Evolutionary conservation across 2,797 vertebrate genomes (phyloP).

Genomic region (Liasis olivaceus): DNA sequence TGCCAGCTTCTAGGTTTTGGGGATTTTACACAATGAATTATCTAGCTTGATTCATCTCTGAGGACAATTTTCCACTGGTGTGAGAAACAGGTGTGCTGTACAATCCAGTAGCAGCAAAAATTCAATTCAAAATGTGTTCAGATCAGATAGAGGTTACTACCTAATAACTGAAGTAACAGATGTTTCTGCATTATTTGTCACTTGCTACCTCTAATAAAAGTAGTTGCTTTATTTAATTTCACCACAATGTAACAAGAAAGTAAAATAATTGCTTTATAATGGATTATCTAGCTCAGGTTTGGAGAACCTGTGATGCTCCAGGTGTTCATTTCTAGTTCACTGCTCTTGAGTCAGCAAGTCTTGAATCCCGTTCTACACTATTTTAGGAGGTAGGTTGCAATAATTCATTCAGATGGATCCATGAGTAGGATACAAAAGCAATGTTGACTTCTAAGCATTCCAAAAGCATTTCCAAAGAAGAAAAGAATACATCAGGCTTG

Average conservation of each 20-base stretch:
- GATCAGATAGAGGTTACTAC: background rate
- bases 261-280: background rate
- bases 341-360: background rate
- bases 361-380: background rate
- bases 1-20: background rate
- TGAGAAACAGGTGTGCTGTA: background rate
- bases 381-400: background rate
- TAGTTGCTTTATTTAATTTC: background rate
- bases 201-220: background rate
- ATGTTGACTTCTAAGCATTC: background rate
- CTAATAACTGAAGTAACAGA: conserved; percentile 7
- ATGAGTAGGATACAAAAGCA: background rate
- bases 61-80: background rate
- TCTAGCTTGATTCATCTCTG: background rate
- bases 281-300: background rate
- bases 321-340: background rate
- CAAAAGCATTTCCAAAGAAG: background rate
- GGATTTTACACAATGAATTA: background rate
- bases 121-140: background rate
- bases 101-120: background rate
- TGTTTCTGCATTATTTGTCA: background rate
- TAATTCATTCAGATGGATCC: background rate
- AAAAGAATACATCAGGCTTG: background rate
- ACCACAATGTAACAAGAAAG: background rate
- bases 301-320: background rate